phyloP scores from a whole-genome alignment of 2,113 vertebrate genomes.

The Phalacrocorax carbo region DNA sequence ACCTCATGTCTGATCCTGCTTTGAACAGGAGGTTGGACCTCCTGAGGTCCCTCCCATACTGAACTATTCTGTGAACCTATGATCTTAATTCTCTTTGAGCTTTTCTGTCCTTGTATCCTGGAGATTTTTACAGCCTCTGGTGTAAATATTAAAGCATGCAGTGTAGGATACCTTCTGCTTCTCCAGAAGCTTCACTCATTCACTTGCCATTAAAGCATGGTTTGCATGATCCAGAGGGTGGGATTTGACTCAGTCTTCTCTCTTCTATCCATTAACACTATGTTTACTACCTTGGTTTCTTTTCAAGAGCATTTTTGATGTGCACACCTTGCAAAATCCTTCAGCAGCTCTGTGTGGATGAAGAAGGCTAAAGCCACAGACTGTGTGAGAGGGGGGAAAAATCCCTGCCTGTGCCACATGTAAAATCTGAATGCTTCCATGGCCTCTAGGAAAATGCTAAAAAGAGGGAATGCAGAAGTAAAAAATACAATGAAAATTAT shows the following conservation, averaged over 20 bases:
- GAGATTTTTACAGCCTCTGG: neutral
- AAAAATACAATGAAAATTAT: neutral
- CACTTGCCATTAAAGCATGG: neutral
- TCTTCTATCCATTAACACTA: neutral
- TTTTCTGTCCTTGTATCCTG: neutral
- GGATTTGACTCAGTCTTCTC: neutral
- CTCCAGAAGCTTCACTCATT: neutral
- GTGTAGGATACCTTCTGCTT: neutral
- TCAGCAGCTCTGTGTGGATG: rapidly evolving
- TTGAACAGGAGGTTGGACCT: neutral
- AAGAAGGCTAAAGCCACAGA: neutral
- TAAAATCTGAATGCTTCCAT: neutral
- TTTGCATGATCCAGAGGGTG: neutral
- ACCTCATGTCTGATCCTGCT: neutral
- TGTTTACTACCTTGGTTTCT: neutral
- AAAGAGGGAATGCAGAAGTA: neutral
- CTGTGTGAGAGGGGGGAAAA: neutral
- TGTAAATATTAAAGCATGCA: neutral
- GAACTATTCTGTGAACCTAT: neutral
- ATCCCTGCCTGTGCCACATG: neutral
- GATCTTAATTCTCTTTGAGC: neutral
- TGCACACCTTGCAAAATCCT: neutral
- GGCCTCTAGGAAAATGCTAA: neutral
- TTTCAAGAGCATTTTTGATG: neutral
- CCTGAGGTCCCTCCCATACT: neutral